Percentiles rank a stretch among this genome's conserved stretches.
Evolutionary conservation across 1,140 invertebrate genomes (phyloP).

Genomic region (Propsilocerus akamusi): DNA sequence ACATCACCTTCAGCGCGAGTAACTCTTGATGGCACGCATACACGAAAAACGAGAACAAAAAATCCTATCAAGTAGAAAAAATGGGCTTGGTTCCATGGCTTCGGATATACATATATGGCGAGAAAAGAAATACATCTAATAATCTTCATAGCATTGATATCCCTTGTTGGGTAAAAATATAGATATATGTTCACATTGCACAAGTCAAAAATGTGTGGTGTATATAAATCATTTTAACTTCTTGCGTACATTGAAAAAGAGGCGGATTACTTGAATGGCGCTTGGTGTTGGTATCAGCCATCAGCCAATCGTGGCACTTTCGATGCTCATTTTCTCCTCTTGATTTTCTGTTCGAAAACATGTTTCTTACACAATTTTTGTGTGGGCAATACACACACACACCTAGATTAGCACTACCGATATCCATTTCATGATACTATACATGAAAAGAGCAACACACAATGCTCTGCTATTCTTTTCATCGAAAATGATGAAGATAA

Average conservation of each 20-base stretch:
- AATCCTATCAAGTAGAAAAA: neutral
- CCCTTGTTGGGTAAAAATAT: neutral
- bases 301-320: neutral
- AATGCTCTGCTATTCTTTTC: no score
- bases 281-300: neutral
- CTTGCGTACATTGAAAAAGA: no score
- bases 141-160: neutral
- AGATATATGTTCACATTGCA: no score
- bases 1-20: neutral
- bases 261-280: neutral
- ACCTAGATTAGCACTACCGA: neutral
- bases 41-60: neutral
- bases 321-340: neutral
- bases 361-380: no score
- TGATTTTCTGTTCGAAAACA: neutral
- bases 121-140: slow-evolving; percentile 2
- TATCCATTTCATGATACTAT: neutral
- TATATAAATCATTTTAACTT: neutral
- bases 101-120: neutral
- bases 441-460: neutral
- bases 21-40: neutral
- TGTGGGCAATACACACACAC: neutral
- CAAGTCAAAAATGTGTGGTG: neutral
- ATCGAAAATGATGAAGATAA: neutral
- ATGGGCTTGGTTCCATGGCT: neutral